Evolutionary conservation across 37 sponge, comb jelly and placozoan species (phyloP).

Genomic region (Geodia barretti): DNA sequence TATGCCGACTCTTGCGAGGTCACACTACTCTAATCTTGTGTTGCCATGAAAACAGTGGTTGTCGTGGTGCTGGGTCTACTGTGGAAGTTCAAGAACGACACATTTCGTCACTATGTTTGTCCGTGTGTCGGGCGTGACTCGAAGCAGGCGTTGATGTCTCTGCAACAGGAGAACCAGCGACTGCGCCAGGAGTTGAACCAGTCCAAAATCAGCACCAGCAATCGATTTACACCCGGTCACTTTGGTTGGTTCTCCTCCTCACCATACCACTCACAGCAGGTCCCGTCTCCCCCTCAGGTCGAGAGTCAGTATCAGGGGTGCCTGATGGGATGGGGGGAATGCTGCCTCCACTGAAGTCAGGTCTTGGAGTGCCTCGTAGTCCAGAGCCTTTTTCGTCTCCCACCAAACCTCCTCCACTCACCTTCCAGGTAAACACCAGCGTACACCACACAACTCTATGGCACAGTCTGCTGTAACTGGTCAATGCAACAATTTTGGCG

Average conservation of each 20-base stretch:
- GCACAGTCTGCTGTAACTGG: no score
- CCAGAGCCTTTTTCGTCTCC: not conserved
- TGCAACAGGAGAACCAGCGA: slow-evolving; percentile 79
- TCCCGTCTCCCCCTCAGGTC: not conserved
- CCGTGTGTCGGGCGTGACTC: slow-evolving; percentile 32
- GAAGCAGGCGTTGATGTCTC: slow-evolving; percentile 29
- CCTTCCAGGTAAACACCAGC: not conserved
- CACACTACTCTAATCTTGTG: slow-evolving; percentile 2
- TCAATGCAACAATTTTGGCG: no score
- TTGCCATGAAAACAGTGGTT: slow-evolving; percentile 3
- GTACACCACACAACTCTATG: no score
- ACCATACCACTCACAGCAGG: not conserved
- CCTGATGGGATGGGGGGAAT: slow-evolving; percentile 46
- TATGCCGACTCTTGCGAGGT: slow-evolving; percentile 9
- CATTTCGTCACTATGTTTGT: slow-evolving; percentile 56
- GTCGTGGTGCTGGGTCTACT: slow-evolving; percentile 36
- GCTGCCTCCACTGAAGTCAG: slow-evolving; percentile 30
- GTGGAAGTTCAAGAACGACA: slow-evolving; percentile 71
- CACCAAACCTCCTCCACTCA: slow-evolving; percentile 23
- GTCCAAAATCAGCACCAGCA: slow-evolving; percentile 43
- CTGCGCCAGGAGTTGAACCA: slow-evolving; percentile 66
- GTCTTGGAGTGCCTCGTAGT: not conserved
- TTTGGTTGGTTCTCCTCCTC: slow-evolving; percentile 24
- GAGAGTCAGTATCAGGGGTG: slow-evolving; percentile 30
- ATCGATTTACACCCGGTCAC: slow-evolving; percentile 34